A percentile compares a stretch with the other conserved stretches of the same genome.
Conservation (phyloP, 1,140 invertebrate genomes). For the Limonius californicus region DNA sequence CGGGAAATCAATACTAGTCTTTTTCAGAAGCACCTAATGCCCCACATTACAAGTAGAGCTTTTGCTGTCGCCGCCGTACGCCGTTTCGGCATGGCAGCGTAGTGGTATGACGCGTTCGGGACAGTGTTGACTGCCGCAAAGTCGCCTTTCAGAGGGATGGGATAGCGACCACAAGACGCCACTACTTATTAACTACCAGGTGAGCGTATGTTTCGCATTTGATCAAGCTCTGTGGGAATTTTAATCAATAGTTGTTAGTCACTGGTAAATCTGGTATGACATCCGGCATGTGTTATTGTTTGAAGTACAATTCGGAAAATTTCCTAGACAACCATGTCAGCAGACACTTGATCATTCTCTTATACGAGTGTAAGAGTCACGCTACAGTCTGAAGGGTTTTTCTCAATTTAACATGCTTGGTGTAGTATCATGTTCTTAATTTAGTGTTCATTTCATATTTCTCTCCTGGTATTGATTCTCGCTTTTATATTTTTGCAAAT, state of each 20-base stretch:
- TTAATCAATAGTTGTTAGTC: not conserved
- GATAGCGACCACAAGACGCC: constrained; percentile 29
- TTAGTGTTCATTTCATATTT: too few relatives aligned
- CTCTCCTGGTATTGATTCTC: too few relatives aligned
- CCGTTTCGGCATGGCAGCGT: constrained; percentile 44
- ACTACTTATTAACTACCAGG: constrained; percentile 12
- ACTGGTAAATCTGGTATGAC: not conserved
- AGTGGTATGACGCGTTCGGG: constrained; percentile 23
- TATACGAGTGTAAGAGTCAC: too few relatives aligned
- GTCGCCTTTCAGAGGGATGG: constrained; percentile 27
- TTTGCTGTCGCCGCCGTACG: constrained; percentile 40
- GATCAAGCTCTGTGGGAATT: not conserved
- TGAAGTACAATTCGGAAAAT: too few relatives aligned
- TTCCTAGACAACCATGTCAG: too few relatives aligned
- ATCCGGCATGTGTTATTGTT: not conserved
- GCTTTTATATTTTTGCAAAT: too few relatives aligned
- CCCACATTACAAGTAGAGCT: constrained; percentile 37
- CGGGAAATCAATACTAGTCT: constrained; percentile 35
- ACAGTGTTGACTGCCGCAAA: constrained; percentile 22
- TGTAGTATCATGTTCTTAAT: too few relatives aligned
- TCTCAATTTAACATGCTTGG: too few relatives aligned
- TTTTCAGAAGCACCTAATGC: constrained; percentile 38
- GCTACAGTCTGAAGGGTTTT: too few relatives aligned
- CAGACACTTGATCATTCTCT: too few relatives aligned
- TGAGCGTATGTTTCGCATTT: constrained; percentile 2